Conservation (phyloP, 2,113 vertebrate species). For the Anoura caudifer region DNA sequence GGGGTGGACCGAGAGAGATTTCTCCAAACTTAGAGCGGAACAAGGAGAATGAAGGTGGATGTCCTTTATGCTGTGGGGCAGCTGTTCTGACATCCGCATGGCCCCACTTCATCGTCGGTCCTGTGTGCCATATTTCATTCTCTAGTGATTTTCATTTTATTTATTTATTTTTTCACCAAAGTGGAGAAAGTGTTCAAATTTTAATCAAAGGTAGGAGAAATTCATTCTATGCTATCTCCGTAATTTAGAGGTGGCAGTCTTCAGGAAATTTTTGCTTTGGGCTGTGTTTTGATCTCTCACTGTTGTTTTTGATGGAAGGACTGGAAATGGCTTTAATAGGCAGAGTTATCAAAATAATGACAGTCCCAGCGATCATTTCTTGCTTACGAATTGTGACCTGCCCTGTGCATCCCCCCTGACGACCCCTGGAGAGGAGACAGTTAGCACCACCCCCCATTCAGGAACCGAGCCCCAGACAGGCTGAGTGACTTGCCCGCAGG, state of each 20-base stretch:
- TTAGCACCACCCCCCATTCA: background rate
- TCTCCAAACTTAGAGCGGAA: background rate
- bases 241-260: background rate
- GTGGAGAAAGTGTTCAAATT: conserved; percentile 42
- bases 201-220: conserved; percentile 48
- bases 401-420: rapidly evolving
- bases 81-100: conserved; percentile 7
- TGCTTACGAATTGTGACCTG: background rate
- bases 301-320: background rate
- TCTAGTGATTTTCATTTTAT: conserved; percentile 26
- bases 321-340: background rate
- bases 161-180: conserved; percentile 1
- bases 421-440: background rate
- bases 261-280: background rate
- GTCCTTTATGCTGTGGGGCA: background rate
- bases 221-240: background rate
- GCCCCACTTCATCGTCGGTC: conserved; percentile 6
- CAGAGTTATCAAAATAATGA: background rate
- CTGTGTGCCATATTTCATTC: conserved; percentile 42
- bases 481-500: background rate
- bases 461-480: background rate
- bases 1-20: background rate
- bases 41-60: background rate
- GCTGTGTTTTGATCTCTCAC: background rate
- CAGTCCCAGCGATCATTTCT: rapidly evolving